Conservation (phyloP, 1,140 invertebrate genomes). For the Diorhabda elongata region DNA sequence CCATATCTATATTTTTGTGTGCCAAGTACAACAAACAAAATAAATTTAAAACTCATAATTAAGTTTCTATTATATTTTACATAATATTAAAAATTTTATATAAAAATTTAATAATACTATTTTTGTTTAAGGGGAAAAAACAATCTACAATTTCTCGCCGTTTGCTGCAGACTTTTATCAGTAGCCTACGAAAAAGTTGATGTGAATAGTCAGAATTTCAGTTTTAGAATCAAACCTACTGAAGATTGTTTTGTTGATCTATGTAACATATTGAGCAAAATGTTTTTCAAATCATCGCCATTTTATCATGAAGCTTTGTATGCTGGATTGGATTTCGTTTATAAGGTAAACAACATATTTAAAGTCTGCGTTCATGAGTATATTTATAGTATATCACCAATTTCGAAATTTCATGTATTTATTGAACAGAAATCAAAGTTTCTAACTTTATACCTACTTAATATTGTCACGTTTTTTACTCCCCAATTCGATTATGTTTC, state of each 20-base stretch:
- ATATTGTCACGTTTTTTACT: too few relatives aligned
- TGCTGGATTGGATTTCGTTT: slow-evolving; percentile 33
- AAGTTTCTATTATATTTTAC: too few relatives aligned
- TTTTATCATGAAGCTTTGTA: slow-evolving; percentile 34
- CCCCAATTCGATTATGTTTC: too few relatives aligned
- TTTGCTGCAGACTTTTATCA: slow-evolving; percentile 32
- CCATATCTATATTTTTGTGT: too few relatives aligned
- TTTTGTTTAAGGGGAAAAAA: slow-evolving; percentile 18
- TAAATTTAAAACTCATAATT: too few relatives aligned
- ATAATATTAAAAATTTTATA: too few relatives aligned
- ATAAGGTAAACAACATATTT: slow-evolving; percentile 29
- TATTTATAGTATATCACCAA: not conserved
- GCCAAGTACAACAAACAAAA: too few relatives aligned
- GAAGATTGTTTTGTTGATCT: slow-evolving; percentile 35
- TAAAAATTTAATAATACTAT: too few relatives aligned
- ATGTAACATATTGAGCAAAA: slow-evolving; percentile 28
- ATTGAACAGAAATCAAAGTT: not conserved
- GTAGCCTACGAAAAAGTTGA: slow-evolving; percentile 34
- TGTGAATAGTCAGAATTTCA: slow-evolving; percentile 29
- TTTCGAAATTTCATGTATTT: not conserved
- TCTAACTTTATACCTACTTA: too few relatives aligned
- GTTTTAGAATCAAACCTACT: slow-evolving; percentile 33
- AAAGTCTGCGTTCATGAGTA: not conserved
- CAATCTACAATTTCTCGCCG: slow-evolving; percentile 33
- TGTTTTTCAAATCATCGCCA: slow-evolving; percentile 27